These are phyloP conservation scores for Lepidocolaptes lacrymiger DNA, from an alignment of 2,797 vertebrate species.

Conservation along the genomic window DNA sequence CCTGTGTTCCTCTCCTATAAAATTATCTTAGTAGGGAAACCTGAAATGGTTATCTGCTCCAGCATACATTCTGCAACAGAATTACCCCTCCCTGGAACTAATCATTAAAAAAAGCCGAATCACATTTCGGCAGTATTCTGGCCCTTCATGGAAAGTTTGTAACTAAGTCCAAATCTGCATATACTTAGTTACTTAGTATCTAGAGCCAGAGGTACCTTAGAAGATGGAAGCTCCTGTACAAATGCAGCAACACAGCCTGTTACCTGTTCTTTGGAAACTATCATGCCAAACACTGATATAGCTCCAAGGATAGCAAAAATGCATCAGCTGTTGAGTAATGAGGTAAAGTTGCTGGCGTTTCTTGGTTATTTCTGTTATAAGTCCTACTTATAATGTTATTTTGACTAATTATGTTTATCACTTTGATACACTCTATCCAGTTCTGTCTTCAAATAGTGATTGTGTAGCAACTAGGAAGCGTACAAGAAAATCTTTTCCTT, in stretches of 20 bases:
- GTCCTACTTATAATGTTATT: not conserved
- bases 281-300: not conserved
- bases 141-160: not conserved
- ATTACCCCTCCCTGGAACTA: not conserved
- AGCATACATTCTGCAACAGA: not conserved
- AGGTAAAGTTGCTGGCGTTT: not conserved
- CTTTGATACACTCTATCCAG: not conserved
- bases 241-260: not conserved
- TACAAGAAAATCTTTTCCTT: not conserved
- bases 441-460: not conserved
- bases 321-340: not conserved
- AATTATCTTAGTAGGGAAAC: not conserved
- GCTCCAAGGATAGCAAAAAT: not conserved
- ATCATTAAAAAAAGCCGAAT: not conserved
- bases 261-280: not conserved
- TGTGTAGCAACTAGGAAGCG: accelerated
- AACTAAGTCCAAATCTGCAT: not conserved
- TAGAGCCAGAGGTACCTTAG: not conserved
- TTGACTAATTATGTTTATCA: not conserved
- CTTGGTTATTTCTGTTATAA: not conserved
- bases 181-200: not conserved
- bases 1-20: not conserved
- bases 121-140: not conserved
- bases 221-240: not conserved
- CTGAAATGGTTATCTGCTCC: not conserved